These are phyloP conservation scores for Ochotona curzoniae DNA, from an alignment of 2,113 vertebrate species.

Conservation along the genomic window DNA sequence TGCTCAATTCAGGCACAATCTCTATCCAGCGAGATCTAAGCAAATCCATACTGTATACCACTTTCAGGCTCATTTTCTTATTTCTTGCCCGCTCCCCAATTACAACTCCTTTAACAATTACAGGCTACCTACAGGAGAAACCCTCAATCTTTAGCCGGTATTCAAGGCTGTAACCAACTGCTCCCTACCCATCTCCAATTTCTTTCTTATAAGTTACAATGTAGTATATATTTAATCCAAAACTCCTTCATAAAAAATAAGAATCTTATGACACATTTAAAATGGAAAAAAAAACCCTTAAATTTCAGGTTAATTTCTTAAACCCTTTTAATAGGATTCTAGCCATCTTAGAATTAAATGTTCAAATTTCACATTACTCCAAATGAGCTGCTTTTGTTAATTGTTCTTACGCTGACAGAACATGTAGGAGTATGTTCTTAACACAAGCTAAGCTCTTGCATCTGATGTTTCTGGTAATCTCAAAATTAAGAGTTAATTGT, in stretches of 20 bases:
- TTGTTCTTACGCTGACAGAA: slow-evolving; percentile 12
- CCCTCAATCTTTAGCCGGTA: not conserved
- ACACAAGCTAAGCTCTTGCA: not conserved
- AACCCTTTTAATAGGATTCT: not conserved
- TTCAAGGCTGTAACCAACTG: slow-evolving; percentile 18
- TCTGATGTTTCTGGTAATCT: slow-evolving; percentile 20
- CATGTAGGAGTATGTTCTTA: not conserved
- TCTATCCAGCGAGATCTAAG: not conserved
- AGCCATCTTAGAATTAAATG: not conserved
- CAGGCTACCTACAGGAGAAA: not conserved
- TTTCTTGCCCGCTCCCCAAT: not conserved
- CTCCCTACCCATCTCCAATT: not conserved
- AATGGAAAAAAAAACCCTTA: slow-evolving; percentile 42
- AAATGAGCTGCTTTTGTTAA: not conserved
- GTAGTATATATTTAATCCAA: not conserved
- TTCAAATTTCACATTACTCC: not conserved
- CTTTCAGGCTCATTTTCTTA: not conserved
- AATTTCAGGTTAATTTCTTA: not conserved
- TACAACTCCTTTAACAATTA: not conserved
- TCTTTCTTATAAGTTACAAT: not conserved
- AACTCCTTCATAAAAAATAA: slow-evolving; percentile 39
- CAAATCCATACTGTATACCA: not conserved
- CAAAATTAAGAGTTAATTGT: slow-evolving; percentile 27
- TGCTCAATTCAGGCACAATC: not conserved
- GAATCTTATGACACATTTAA: slow-evolving; percentile 29